These are phyloP conservation scores for Callyntrura sp. DNA, from an alignment of 2,888 invertebrate species.

Conservation along the genomic window DNA sequence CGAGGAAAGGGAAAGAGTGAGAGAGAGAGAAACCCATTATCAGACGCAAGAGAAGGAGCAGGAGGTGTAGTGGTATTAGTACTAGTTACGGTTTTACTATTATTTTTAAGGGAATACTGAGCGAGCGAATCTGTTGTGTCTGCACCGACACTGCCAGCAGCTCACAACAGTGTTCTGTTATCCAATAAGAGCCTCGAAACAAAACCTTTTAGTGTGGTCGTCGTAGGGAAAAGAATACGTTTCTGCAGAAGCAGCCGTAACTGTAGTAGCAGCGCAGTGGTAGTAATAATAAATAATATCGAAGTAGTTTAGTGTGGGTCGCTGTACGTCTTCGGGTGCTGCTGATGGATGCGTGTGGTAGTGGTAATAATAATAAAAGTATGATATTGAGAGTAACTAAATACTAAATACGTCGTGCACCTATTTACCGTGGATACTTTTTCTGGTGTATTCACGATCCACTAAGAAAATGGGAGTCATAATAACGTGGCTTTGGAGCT, in stretches of 20 bases:
- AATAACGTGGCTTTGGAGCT: too few relatives aligned
- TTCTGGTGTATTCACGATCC: background rate
- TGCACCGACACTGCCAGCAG: background rate
- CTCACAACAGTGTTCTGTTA: background rate
- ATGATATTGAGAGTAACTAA: slow-evolving; percentile 26
- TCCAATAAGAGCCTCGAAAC: background rate
- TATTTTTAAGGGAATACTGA: background rate
- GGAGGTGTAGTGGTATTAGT: background rate
- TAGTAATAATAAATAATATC: slow-evolving; percentile 7
- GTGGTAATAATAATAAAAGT: background rate
- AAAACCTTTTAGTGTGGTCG: too few relatives aligned
- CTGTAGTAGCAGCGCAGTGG: background rate
- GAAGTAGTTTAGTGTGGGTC: background rate
- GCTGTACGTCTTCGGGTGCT: background rate
- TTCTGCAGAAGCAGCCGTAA: background rate
- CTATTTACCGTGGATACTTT: background rate
- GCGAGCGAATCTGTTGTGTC: background rate
- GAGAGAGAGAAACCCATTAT: background rate
- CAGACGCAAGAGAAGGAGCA: background rate
- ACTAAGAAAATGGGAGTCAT: background rate
- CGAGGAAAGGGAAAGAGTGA: background rate
- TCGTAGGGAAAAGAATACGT: background rate
- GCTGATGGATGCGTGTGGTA: background rate
- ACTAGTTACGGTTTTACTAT: slow-evolving; percentile 8
- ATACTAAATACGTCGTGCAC: background rate